phyloP scores from a whole-genome alignment of 2,888 invertebrate species.

The Crocallis elinguaria region DNA sequence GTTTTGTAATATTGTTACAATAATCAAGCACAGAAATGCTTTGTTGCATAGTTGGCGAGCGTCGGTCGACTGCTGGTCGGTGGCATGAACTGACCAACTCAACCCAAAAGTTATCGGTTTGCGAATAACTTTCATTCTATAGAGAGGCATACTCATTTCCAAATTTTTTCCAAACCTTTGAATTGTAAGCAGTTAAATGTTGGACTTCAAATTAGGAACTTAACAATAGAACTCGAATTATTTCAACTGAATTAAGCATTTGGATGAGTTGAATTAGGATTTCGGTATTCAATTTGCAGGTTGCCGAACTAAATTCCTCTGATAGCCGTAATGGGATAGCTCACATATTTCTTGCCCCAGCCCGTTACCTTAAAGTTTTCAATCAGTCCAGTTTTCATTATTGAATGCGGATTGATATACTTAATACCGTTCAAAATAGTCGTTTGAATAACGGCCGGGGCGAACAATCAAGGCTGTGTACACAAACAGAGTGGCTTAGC shows the following conservation, averaged over 20 bases:
- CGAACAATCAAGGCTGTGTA: constrained; percentile 70
- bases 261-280: constrained; percentile 76
- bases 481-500: constrained; percentile 74
- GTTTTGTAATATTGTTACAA: constrained; percentile 50
- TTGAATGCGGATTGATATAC: constrained; percentile 30
- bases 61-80: constrained; percentile 56
- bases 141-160: constrained; percentile 75
- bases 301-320: constrained; percentile 74
- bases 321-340: constrained; percentile 62
- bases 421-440: constrained; percentile 38
- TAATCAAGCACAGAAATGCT: constrained; percentile 62
- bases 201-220: constrained; percentile 79
- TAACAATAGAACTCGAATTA: constrained; percentile 82
- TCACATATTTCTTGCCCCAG: constrained; percentile 58
- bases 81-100: constrained; percentile 68
- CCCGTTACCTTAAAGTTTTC: constrained; percentile 49
- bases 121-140: constrained; percentile 80
- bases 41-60: constrained; percentile 67
- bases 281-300: constrained; percentile 73
- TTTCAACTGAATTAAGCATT: constrained; percentile 80
- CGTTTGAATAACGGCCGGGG: constrained; percentile 34
- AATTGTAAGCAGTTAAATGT: constrained; percentile 83
- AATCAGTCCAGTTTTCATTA: constrained; percentile 37
- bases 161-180: constrained; percentile 84
- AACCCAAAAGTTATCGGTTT: constrained; percentile 78